Conservation (phyloP, 2,888 invertebrate species). For the Drosophila anomalata region DNA sequence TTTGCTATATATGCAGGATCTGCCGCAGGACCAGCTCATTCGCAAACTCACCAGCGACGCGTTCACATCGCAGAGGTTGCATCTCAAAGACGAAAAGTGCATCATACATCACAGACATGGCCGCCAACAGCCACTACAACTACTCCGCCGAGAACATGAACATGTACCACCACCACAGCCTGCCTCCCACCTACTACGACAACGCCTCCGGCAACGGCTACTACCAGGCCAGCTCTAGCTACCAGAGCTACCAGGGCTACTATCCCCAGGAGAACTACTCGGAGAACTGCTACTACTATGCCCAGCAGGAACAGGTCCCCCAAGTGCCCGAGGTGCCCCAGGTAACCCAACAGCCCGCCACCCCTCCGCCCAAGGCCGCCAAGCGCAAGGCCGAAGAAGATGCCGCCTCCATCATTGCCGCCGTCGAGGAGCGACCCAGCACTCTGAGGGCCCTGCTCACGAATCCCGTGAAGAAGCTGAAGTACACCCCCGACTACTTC, state of each 20-base stretch:
- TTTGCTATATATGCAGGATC: constrained; percentile 79
- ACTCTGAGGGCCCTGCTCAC: constrained; percentile 87
- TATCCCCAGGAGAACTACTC: constrained; percentile 59
- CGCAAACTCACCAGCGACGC: constrained; percentile 72
- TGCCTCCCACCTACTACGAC: constrained; percentile 69
- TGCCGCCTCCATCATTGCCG: constrained; percentile 53
- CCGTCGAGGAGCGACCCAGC: constrained; percentile 77
- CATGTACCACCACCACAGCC: constrained; percentile 51
- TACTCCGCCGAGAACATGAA: constrained; percentile 74
- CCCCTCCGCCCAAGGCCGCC: constrained; percentile 48
- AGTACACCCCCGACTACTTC: constrained; percentile 82
- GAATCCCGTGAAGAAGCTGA: constrained; percentile 82
- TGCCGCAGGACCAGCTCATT: constrained; percentile 74
- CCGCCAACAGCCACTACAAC: constrained; percentile 74
- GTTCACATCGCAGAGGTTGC: constrained; percentile 69
- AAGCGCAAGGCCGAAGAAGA: constrained; percentile 67
- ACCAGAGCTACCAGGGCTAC: constrained; percentile 65
- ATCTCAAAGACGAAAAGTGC: background rate
- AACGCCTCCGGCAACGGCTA: constrained; percentile 62
- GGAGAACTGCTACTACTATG: constrained; percentile 52
- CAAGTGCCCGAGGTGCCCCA: constrained; percentile 7
- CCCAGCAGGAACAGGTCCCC: constrained; percentile 23
- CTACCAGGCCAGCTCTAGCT: constrained; percentile 46
- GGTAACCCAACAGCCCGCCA: constrained; percentile 17
- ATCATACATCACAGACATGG: constrained; percentile 65